Conservation (phyloP, 2,797 vertebrate genomes). For the Sebastes taczanowskii region DNA sequence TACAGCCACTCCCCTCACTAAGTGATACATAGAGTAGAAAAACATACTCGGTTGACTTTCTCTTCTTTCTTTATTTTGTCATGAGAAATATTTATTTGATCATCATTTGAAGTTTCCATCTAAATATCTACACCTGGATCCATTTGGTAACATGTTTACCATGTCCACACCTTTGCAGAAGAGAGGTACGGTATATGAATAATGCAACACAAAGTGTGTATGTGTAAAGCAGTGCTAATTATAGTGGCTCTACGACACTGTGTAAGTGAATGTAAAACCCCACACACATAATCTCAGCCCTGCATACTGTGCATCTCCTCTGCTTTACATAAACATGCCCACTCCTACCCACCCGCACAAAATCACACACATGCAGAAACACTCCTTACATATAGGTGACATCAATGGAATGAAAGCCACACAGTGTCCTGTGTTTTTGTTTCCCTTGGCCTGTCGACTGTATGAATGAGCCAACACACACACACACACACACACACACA, state of each 20-base stretch:
- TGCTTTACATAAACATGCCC: slow-evolving; percentile 63
- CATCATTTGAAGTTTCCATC: slow-evolving; percentile 27
- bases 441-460: background rate
- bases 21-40: background rate
- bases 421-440: background rate
- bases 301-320: slow-evolving; percentile 11
- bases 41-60: background rate
- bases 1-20: background rate
- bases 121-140: slow-evolving; percentile 48
- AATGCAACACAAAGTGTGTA: slow-evolving; percentile 44
- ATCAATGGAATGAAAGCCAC: slow-evolving; percentile 34
- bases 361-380: slow-evolving; percentile 41
- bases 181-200: slow-evolving; percentile 43
- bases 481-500: background rate
- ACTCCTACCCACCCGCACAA: slow-evolving; percentile 47
- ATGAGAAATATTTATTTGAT: slow-evolving; percentile 10
- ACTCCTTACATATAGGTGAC: slow-evolving; percentile 32
- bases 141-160: slow-evolving; percentile 56
- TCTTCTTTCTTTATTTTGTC: background rate
- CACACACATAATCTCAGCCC: slow-evolving; percentile 11
- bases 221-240: slow-evolving; percentile 57
- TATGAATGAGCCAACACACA: background rate
- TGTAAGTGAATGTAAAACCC: slow-evolving; percentile 31
- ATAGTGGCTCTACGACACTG: slow-evolving; percentile 31
- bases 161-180: slow-evolving; percentile 40